These are phyloP conservation scores for Daboia siamensis DNA, from an alignment of 2,113 vertebrate genomes.

Conservation along the genomic window DNA sequence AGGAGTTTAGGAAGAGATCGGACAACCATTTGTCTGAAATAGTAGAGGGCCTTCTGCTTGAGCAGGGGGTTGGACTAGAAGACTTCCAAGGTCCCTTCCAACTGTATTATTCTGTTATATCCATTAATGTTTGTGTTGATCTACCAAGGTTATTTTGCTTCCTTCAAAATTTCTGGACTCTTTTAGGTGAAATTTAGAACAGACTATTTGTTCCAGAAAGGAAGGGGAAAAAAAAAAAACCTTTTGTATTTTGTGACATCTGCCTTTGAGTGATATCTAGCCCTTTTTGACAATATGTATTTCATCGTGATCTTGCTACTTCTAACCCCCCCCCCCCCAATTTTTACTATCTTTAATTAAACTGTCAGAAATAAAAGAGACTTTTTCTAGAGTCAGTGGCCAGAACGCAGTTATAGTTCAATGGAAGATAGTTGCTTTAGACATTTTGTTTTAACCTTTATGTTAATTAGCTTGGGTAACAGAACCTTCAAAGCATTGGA, in stretches of 20 bases:
- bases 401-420: conserved; percentile 19
- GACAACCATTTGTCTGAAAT: not conserved
- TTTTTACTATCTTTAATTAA: conserved; percentile 12
- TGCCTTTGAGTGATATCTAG: not conserved
- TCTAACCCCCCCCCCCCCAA: not conserved
- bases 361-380: not conserved
- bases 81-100: not conserved
- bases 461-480: conserved; percentile 3
- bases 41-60: not conserved
- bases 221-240: not conserved
- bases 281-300: not conserved
- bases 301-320: not conserved
- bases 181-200: not conserved
- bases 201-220: not conserved
- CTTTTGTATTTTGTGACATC: not conserved
- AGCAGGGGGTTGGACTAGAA: too few species aligned
- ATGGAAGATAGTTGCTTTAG: conserved; percentile 22
- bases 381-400: not conserved
- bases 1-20: not conserved
- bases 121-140: not conserved
- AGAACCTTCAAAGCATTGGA: conserved; percentile 36
- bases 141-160: not conserved
- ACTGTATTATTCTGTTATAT: not conserved
- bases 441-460: conserved; percentile 40
- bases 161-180: not conserved